Percentiles rank a stretch among this genome's conserved stretches.
Conservation (phyloP, 2,113 vertebrate genomes). For the Platysternon megacephalum region DNA sequence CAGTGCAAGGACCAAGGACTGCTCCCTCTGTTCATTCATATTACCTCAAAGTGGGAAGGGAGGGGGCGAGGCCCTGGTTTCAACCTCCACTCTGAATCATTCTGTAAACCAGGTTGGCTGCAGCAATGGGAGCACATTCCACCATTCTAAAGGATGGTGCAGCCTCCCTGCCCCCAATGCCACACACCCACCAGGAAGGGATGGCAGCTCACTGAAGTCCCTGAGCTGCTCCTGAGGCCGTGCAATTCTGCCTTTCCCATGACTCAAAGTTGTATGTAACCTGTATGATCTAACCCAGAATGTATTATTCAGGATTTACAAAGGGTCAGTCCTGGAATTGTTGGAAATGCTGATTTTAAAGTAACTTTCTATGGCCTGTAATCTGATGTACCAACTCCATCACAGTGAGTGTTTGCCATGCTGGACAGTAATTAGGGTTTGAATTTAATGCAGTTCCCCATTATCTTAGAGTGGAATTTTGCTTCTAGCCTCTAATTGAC, state of each 20-base stretch:
- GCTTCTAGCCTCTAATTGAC: not conserved
- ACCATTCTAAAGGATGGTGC: not conserved
- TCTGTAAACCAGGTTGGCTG: not conserved
- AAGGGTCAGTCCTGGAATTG: not conserved
- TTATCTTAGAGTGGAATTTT: conserved; percentile 9
- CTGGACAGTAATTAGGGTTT: not conserved
- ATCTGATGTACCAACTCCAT: not conserved
- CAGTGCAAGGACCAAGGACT: not conserved
- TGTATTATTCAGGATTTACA: not conserved
- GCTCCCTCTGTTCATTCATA: not conserved
- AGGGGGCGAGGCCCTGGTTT: not conserved
- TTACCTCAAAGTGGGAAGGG: not conserved
- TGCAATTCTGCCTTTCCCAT: fast-evolving
- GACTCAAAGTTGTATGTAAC: not conserved
- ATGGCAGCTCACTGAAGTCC: not conserved
- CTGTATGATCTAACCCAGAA: not conserved
- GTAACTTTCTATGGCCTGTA: not conserved
- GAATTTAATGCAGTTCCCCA: conserved; percentile 17
- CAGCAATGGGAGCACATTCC: not conserved
- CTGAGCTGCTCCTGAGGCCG: fast-evolving
- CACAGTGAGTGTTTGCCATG: not conserved
- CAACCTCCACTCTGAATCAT: not conserved
- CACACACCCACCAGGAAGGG: not conserved
- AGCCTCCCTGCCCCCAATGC: not conserved
- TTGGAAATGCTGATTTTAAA: not conserved